phyloP scores from a whole-genome alignment of 2,888 invertebrate genomes.

The Drosophila putrida region DNA sequence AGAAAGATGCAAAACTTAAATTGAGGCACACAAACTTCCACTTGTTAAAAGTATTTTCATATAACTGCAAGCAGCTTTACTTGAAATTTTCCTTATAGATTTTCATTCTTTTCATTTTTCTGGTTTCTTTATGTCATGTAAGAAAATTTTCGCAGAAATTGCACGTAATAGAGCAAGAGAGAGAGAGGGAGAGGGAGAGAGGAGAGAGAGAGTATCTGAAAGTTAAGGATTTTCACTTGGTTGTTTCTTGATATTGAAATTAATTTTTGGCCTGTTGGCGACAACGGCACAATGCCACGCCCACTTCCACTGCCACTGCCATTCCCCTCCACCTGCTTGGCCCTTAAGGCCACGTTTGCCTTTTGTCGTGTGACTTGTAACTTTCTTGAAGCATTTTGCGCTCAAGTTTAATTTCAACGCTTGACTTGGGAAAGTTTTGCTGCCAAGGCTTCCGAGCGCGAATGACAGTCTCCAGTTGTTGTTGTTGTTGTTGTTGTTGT shows the following conservation, averaged over 20 bases:
- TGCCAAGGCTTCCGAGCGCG: slow-evolving; percentile 22
- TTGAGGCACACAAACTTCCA: slow-evolving; percentile 26
- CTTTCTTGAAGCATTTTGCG: slow-evolving; percentile 64
- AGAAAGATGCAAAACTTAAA: slow-evolving; percentile 44
- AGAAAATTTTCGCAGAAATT: slow-evolving; percentile 4
- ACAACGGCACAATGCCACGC: slow-evolving; percentile 26
- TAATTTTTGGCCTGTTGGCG: slow-evolving; percentile 53
- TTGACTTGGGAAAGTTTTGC: slow-evolving; percentile 72
- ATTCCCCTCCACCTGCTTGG: background rate
- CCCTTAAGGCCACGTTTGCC: slow-evolving; percentile 15
- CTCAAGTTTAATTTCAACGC: slow-evolving; percentile 78
- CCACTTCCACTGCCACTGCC: too few relatives aligned
- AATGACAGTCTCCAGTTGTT: slow-evolving; percentile 15
- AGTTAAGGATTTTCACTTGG: slow-evolving; percentile 17
- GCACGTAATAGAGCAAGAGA: background rate
- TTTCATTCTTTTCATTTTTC: background rate
- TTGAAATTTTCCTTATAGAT: background rate
- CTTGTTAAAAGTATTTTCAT: slow-evolving; percentile 9
- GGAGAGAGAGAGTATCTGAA: background rate
- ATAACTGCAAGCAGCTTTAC: background rate
- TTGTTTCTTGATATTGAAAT: slow-evolving; percentile 55
- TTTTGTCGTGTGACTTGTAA: slow-evolving; percentile 76
- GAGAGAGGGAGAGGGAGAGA: background rate
- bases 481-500: slow-evolving; percentile 1
- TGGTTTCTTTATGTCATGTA: background rate